Percentiles rank a stretch among this genome's conserved stretches.
Conservation (phyloP, 1,140 invertebrate species). For the Drosophila asahinai region DNA sequence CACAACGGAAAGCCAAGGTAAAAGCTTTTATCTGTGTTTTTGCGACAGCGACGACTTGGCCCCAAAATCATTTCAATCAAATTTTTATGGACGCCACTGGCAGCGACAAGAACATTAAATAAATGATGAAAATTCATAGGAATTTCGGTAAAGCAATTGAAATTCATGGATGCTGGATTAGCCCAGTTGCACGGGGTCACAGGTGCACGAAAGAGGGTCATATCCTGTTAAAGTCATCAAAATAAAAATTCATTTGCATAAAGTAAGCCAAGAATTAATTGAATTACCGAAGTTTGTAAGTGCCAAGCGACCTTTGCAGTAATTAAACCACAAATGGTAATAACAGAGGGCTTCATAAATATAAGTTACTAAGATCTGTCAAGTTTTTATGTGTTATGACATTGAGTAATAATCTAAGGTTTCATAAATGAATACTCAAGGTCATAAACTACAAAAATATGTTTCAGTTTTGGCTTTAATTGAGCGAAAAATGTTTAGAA, state of each 20-base stretch:
- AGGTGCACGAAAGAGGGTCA: conserved; percentile 35
- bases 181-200: conserved; percentile 14
- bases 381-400: neutral
- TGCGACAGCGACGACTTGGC: conserved; percentile 50
- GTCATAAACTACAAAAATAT: neutral
- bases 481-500: no score
- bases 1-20: conserved; percentile 34
- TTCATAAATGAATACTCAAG: neutral
- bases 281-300: conserved; percentile 25
- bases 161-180: conserved; percentile 69
- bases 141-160: conserved; percentile 62
- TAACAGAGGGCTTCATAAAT: neutral
- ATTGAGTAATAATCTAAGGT: neutral
- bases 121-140: conserved; percentile 78
- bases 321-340: conserved; percentile 20
- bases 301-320: conserved; percentile 1
- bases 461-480: no score
- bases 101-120: conserved; percentile 60
- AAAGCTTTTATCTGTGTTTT: conserved; percentile 33
- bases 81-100: conserved; percentile 68
- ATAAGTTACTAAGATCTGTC: neutral
- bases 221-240: conserved; percentile 8
- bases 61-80: conserved; percentile 67
- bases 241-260: conserved; percentile 40
- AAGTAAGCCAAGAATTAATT: conserved; percentile 21